Percentiles rank a stretch among this genome's conserved stretches.
Evolutionary conservation across 2,888 invertebrate species (phyloP).

Genomic region (Neuroscelio doddi): DNA sequence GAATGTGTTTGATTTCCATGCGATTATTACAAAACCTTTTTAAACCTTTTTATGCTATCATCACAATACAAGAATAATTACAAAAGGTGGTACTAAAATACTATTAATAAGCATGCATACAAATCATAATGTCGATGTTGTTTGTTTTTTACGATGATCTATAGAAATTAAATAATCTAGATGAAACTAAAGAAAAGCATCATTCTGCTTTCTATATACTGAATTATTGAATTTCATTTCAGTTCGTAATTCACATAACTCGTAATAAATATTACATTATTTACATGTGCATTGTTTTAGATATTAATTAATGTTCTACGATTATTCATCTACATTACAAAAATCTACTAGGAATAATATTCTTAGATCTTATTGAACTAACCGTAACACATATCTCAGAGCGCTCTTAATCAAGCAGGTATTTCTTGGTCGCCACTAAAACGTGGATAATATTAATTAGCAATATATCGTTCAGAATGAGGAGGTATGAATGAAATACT

Average conservation of each 20-base stretch:
- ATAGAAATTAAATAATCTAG: background rate
- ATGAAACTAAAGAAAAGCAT: conserved; percentile 20
- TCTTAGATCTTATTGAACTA: conserved; percentile 39
- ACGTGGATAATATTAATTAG: conserved; percentile 49
- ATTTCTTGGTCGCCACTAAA: conserved; percentile 53
- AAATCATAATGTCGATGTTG: background rate
- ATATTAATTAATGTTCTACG: conserved; percentile 9
- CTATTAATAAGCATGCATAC: background rate
- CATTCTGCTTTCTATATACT: conserved; percentile 17
- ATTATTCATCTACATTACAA: conserved; percentile 6
- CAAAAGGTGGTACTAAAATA: no score
- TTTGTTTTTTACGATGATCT: background rate
- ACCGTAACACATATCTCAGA: conserved; percentile 47
- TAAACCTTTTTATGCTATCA: no score
- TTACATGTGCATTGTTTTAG: conserved; percentile 6
- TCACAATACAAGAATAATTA: no score
- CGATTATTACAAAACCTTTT: conserved; percentile 33
- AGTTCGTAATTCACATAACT: conserved; percentile 12
- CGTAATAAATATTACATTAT: conserved; percentile 6
- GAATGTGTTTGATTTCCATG: conserved; percentile 24
- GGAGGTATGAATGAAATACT: conserved; percentile 9
- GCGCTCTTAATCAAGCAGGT: conserved; percentile 43
- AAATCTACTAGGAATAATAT: conserved; percentile 11
- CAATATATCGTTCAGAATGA: conserved; percentile 6
- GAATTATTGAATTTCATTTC: background rate